Percentiles rank a stretch among this genome's conserved stretches.
These are phyloP conservation scores for Limnephilus auricula DNA, from an alignment of 2,888 invertebrate species.

Conservation along the genomic window DNA sequence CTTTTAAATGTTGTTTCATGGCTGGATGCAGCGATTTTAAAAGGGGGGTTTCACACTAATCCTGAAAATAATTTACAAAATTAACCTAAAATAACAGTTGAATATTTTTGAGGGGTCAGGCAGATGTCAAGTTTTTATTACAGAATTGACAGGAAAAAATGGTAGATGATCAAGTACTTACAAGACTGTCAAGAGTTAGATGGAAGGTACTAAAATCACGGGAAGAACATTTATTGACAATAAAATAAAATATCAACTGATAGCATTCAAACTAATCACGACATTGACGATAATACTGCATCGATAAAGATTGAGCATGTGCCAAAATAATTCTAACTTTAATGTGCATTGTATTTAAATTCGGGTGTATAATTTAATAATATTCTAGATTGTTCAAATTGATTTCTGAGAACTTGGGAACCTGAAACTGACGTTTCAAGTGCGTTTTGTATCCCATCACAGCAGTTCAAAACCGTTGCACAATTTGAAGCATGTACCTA, in stretches of 20 bases:
- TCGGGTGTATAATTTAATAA: neutral
- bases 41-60: neutral
- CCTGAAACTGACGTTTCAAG: neutral
- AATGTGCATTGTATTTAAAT: neutral
- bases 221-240: neutral
- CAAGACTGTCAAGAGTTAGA: neutral
- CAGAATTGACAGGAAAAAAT: neutral
- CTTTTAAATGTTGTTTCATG: neutral
- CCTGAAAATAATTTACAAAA: neutral
- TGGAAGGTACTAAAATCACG: neutral
- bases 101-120: neutral
- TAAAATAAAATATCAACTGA: neutral
- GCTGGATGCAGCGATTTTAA: neutral
- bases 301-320: neutral
- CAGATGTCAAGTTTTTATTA: neutral
- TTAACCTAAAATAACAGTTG: neutral
- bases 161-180: neutral
- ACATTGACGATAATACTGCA: neutral
- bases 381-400: neutral
- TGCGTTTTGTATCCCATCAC: neutral
- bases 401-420: neutral
- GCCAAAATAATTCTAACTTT: neutral
- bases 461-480: conserved; percentile 26
- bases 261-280: neutral
- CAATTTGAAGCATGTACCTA: conserved; percentile 11